Evolutionary conservation across 2,888 invertebrate species (phyloP), one percentile per base, ranked within the genome.

Genomic region (Eueremaeus valkanovi): DNA sequence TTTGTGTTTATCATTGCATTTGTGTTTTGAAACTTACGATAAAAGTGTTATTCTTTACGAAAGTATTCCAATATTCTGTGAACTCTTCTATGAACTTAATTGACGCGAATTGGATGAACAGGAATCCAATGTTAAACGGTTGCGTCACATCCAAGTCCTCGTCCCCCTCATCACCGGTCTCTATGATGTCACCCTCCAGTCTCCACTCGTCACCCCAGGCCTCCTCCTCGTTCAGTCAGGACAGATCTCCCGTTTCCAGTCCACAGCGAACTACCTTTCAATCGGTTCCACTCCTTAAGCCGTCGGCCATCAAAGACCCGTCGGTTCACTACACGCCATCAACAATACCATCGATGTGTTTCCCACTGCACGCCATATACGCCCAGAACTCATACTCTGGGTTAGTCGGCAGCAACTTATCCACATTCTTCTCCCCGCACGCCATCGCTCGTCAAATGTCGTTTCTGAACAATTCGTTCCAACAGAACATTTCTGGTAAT

Each of bases 381-480:
- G 68, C 40, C 21, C 68, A 68, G 13, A 68, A 68, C 33, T 42
- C 68, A 11, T 68, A 68, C 21, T 68, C 68, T n/a, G 68, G 68
- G 9, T 16, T 68, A 36, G 68, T 68, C n/a, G 68, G 68, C 18
- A 68, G 24, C 68, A 68, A 68, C 40, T 68, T 68, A 24, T 68
- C 68, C 11, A 68, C 68, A 42, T 68, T 68, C 40, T 40, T 68
- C 27, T 33, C 24, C 9, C 68, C 68, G 18, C 68, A 68, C 27
- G 68, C 68, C 3, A 68, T 68, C 68, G 68, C 68, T 3, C 68
- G 68, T 68, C 68, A 68, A 42, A 68, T 68, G 68, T 68, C 68
- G 11, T 68, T 68, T 40, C 68, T 68, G 21, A 42, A 42, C 24
- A 68, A 68, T 42, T 40, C 68, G 40, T 68, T 68, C 40, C 40